Evolutionary conservation across 2,888 invertebrate species (phyloP).

Genomic region (Euzophera pinguis): DNA sequence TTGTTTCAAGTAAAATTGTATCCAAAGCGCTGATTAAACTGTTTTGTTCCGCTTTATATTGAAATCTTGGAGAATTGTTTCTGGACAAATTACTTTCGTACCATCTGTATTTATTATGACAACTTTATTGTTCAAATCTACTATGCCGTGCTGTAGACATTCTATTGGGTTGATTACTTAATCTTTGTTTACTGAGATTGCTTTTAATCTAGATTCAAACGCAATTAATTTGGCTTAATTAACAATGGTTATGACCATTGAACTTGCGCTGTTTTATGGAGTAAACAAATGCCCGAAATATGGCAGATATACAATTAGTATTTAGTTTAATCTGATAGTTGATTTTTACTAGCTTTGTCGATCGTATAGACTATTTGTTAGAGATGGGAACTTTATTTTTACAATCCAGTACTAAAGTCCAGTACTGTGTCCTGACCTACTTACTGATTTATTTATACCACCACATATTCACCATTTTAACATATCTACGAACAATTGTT

Average conservation of each 20-base stretch:
- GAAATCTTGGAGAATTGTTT: constrained; percentile 40
- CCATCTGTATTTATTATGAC: constrained; percentile 18
- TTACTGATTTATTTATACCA: no score
- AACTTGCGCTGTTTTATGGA: no score
- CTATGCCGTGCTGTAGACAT: not conserved
- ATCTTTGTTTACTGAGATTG: not conserved
- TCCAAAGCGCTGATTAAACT: constrained; percentile 28
- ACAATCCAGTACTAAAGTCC: no score
- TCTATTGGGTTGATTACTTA: not conserved
- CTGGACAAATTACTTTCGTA: constrained; percentile 33
- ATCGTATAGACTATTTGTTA: no score
- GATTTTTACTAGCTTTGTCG: no score
- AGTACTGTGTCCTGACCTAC: no score
- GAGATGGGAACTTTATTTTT: no score
- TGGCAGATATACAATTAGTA: no score
- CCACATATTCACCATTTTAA: no score
- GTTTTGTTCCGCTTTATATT: constrained; percentile 40
- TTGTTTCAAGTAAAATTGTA: constrained; percentile 26
- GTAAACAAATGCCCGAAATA: no score
- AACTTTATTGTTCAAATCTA: not conserved
- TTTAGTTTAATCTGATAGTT: no score
- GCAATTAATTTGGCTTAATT: not conserved
- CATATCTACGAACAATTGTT: constrained; percentile 29
- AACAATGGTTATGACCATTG: no score
- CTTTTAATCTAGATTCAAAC: not conserved